Evolutionary conservation across 1,140 invertebrate genomes (phyloP).

Genomic region (Stegodyphus mimosarum): DNA sequence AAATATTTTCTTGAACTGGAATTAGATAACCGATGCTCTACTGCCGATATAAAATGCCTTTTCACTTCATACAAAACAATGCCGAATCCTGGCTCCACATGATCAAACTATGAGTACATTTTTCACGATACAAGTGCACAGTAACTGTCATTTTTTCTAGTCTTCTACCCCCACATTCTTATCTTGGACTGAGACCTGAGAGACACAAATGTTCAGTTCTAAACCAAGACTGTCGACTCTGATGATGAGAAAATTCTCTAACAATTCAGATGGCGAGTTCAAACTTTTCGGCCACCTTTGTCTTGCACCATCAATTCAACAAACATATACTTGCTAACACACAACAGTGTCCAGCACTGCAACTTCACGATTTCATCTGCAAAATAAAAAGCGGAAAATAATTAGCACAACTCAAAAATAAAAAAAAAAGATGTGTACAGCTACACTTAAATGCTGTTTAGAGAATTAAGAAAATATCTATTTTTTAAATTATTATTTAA

Average conservation of each 20-base stretch:
- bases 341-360: constrained; percentile 59
- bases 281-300: background rate
- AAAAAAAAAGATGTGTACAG: background rate
- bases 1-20: too few species aligned
- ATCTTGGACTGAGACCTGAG: background rate
- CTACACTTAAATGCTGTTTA: background rate
- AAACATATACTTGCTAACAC: constrained; percentile 48
- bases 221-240: background rate
- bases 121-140: constrained; percentile 16
- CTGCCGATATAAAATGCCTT: too few species aligned
- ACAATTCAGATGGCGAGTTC: background rate
- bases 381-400: background rate
- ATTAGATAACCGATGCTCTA: too few species aligned
- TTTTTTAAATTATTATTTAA: background rate
- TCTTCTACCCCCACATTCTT: background rate
- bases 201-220: background rate
- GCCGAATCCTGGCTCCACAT: background rate
- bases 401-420: too few species aligned
- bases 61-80: background rate
- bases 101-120: constrained; percentile 27
- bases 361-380: constrained; percentile 26
- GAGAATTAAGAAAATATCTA: background rate
- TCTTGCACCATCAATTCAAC: constrained; percentile 1
- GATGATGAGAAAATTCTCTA: background rate
- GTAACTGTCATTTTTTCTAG: background rate